Evolutionary conservation across 2,797 vertebrate genomes (phyloP).

Genomic region (Anguilla obscura): DNA sequence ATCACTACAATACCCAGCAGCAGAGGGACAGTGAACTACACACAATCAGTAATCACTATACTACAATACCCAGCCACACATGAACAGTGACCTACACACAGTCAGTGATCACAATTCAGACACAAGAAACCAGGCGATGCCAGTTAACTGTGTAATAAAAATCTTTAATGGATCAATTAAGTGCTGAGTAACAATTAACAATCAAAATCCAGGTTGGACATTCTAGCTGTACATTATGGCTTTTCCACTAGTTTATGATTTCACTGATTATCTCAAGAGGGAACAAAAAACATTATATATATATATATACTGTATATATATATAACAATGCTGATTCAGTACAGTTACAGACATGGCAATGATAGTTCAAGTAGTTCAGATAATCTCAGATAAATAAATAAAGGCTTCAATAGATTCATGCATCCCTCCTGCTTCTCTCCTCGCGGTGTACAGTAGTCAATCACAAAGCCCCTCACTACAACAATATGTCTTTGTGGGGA

Average conservation of each 20-base stretch:
- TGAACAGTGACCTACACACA: too few species aligned
- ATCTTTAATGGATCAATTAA: not conserved
- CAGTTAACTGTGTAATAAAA: not conserved
- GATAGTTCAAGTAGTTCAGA: not conserved
- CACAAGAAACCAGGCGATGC: not conserved
- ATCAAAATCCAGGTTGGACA: not conserved
- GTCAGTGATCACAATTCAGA: not conserved
- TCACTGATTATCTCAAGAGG: slow-evolving; percentile 6
- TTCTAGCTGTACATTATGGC: not conserved
- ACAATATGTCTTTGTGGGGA: not conserved
- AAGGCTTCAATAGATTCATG: not conserved
- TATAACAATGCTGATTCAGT: not conserved
- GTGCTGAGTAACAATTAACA: not conserved
- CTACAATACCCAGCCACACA: too few species aligned
- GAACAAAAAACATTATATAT: not conserved
- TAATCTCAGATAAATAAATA: not conserved
- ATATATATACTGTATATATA: not conserved
- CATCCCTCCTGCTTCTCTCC: not conserved
- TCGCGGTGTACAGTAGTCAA: not conserved
- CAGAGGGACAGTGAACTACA: too few species aligned
- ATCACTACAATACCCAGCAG: too few species aligned
- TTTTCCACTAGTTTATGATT: not conserved
- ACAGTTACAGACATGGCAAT: not conserved
- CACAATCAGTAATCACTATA: too few species aligned
- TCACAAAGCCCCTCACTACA: not conserved